Percentiles rank a stretch among this genome's conserved stretches.
phyloP scores from a whole-genome alignment of 1,140 invertebrate genomes.

The Lanistes nyassanus region DNA sequence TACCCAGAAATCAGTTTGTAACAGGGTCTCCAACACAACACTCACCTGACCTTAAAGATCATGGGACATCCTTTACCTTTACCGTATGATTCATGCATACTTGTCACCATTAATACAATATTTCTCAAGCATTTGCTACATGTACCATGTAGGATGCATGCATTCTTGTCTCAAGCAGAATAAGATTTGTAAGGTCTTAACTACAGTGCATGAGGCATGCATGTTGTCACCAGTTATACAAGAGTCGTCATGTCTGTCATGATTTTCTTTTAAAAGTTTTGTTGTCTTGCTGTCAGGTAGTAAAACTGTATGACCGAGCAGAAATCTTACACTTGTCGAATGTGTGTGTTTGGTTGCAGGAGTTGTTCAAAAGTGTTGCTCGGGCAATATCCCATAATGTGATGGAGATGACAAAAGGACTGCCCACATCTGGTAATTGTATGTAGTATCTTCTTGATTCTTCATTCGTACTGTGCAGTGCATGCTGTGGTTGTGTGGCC shows the following conservation, averaged over 20 bases:
- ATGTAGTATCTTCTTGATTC: conserved; percentile 14
- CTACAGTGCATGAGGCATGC: too few relatives aligned
- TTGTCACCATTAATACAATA: too few relatives aligned
- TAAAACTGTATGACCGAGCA: not conserved
- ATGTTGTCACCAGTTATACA: not conserved
- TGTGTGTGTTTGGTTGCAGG: conserved; percentile 33
- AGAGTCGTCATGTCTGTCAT: not conserved
- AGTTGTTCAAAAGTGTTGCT: conserved; percentile 53
- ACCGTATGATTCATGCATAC: too few relatives aligned
- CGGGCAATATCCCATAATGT: conserved; percentile 48
- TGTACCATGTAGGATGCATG: too few relatives aligned
- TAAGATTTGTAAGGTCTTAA: too few relatives aligned
- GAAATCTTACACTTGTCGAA: too few relatives aligned
- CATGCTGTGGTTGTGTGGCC: not conserved
- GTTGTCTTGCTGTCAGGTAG: not conserved
- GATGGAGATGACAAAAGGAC: conserved; percentile 34
- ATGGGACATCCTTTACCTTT: too few relatives aligned
- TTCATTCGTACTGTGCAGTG: conserved; percentile 1
- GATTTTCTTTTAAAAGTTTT: not conserved
- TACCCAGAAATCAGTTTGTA: too few relatives aligned
- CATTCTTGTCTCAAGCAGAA: too few relatives aligned
- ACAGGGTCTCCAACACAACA: too few relatives aligned
- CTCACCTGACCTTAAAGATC: too few relatives aligned
- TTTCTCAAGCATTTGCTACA: too few relatives aligned
- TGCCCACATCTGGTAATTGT: conserved; percentile 37